Base-by-base conservation (phyloP, 2,797 vertebrate genomes). In the Sphaeramia orbicularis region DNA sequence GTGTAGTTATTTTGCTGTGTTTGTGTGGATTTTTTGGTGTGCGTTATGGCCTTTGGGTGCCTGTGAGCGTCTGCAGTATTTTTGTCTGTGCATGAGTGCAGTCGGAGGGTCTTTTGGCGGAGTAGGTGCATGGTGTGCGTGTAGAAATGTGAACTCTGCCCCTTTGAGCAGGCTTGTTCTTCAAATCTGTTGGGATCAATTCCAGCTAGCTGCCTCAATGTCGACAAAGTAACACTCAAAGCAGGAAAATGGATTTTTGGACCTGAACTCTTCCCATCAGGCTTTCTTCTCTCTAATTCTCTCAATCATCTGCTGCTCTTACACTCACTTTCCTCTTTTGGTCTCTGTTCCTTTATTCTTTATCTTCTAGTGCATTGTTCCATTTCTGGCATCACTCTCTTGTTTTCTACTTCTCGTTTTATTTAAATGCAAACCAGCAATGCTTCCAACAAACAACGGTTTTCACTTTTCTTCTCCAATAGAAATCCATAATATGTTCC, bases 181-280 rank as follows among this genome's bases (percentile, higher is more conserved):
- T 87, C 78, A 86, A 82, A 84, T 88, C 87, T 84, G 48, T 47
- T 79, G 83, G 85, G 89, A 89, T 90, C 86, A 86, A 89, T 90
- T 90, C 84, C 66, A 82, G 55, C 78, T 88, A 55, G 48, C 75
- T 54, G 78, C 81, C 85, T 86, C 78, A 86, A 81, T 80, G 84
- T 86, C 68, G 38, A 61, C 76, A 55, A 73, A 86, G 84, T 48
- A 77, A 72, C 76, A 74, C 86, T 87, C 83, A 74, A 86, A 88
- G 76, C 58, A 52, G 56, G 66, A 69, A 83, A 84, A 90, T 84
- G 32, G 82, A 86, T 78, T 86, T 85, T 74, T 61, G 37, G 61
- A 30, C 55, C 59, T 71, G 63, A 75, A 75, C 66, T 80, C 78
- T 83, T 80, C 73, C 74, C 65, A 66, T 51, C 74, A 80, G 57